Evolutionary conservation across 2,797 vertebrate genomes (phyloP).

Genomic region (Hapalemur alaotrensis): DNA sequence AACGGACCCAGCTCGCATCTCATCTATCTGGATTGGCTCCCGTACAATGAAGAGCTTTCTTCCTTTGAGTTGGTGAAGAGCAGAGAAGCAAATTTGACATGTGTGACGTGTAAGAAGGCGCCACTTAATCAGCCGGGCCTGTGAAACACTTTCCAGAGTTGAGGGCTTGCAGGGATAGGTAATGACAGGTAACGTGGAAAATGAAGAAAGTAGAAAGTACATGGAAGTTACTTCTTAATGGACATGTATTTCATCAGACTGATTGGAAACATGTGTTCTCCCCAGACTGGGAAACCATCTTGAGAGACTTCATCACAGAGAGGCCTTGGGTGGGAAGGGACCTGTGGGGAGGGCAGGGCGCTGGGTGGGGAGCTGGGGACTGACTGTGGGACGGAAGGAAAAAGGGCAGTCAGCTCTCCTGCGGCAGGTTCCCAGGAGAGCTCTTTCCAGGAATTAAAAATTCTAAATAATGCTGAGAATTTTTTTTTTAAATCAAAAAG

Average conservation of each 20-base stretch:
- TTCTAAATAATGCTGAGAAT: slow-evolving; percentile 61
- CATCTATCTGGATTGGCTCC: slow-evolving; percentile 26
- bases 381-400: slow-evolving; percentile 76
- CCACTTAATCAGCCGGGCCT: not conserved
- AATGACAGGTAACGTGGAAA: not conserved
- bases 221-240: slow-evolving; percentile 23
- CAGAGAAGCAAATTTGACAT: not conserved
- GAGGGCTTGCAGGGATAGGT: not conserved
- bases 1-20: not conserved
- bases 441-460: slow-evolving; percentile 86
- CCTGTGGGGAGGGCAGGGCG: slow-evolving; percentile 54
- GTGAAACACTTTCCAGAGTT: not conserved
- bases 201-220: not conserved
- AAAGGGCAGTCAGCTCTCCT: slow-evolving; percentile 57
- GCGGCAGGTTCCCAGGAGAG: slow-evolving; percentile 74
- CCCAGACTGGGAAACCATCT: slow-evolving; percentile 57
- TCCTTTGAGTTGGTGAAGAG: not conserved
- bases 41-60: not conserved
- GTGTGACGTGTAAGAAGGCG: not conserved
- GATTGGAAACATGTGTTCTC: slow-evolving; percentile 65
- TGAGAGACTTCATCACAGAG: slow-evolving; percentile 77
- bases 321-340: slow-evolving; percentile 76
- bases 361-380: slow-evolving; percentile 76
- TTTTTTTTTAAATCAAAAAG: slow-evolving; percentile 45
- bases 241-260: slow-evolving; percentile 18